Percentiles rank a stretch among this genome's conserved stretches.
These are phyloP conservation scores for Falcaria lacertinaria DNA, from an alignment of 2,888 invertebrate species.

Conservation along the genomic window DNA sequence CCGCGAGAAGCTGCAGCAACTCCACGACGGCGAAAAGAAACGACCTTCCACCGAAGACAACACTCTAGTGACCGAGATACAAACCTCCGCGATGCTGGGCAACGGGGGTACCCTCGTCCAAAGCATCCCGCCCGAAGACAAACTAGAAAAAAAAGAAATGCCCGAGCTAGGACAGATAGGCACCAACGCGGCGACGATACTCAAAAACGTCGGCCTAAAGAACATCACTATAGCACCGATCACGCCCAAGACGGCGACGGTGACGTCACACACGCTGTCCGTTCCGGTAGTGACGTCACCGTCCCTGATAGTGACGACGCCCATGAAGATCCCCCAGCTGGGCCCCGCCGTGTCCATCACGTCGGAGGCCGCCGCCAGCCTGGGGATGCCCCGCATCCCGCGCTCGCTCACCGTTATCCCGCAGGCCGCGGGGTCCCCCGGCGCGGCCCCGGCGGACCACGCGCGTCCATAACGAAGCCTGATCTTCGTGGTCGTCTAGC, in stretches of 20 bases:
- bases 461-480: constrained; percentile 65
- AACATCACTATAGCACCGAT: constrained; percentile 75
- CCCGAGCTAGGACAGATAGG: constrained; percentile 43
- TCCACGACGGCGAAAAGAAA: constrained; percentile 70
- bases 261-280: constrained; percentile 50
- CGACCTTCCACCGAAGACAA: constrained; percentile 34
- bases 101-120: constrained; percentile 62
- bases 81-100: constrained; percentile 56
- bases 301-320: constrained; percentile 46
- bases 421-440: constrained; percentile 55
- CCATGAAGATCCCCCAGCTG: constrained; percentile 53
- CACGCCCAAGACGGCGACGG: constrained; percentile 58
- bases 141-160: constrained; percentile 40
- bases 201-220: constrained; percentile 71
- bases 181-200: constrained; percentile 61
- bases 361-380: constrained; percentile 45
- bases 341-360: constrained; percentile 56
- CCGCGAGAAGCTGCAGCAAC: constrained; percentile 82
- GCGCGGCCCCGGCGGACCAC: constrained; percentile 20
- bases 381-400: constrained; percentile 87
- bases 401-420: constrained; percentile 90
- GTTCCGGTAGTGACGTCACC: constrained; percentile 44
- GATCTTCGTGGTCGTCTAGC: constrained; percentile 51
- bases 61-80: constrained; percentile 60
- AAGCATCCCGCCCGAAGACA: constrained; percentile 38